A percentile compares a stretch with the other conserved stretches of the same genome.
These are phyloP conservation scores for Vireo altiloquus DNA, from an alignment of 2,113 vertebrate genomes.

Conservation along the genomic window DNA sequence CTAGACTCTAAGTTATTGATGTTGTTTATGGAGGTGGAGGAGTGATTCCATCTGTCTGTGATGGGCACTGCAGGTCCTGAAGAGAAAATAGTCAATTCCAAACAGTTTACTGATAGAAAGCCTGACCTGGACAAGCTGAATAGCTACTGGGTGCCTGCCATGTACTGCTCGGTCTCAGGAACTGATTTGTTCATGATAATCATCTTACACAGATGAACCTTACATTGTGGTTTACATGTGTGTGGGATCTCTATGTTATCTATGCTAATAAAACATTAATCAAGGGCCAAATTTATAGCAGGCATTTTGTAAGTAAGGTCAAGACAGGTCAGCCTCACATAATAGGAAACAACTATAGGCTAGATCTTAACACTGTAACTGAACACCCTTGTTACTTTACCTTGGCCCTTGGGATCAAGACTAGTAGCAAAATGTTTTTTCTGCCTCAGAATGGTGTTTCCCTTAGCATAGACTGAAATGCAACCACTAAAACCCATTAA, in stretches of 20 bases:
- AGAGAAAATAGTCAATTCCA: not conserved
- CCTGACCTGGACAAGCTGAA: constrained; percentile 27
- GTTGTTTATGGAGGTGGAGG: constrained; percentile 36
- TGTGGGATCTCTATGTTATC: constrained; percentile 76
- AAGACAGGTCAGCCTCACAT: constrained; percentile 81
- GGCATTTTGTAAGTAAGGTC: constrained; percentile 77
- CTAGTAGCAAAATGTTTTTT: constrained; percentile 70
- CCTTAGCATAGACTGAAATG: constrained; percentile 8
- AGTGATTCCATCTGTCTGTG: constrained; percentile 31
- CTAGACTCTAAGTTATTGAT: not conserved
- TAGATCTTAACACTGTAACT: constrained; percentile 79
- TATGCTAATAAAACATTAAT: constrained; percentile 84
- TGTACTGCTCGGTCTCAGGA: constrained; percentile 53
- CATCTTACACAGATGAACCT: constrained; percentile 73
- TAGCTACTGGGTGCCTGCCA: constrained; percentile 21
- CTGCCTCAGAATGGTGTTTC: constrained; percentile 20
- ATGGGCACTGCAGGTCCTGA: not conserved
- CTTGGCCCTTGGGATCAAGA: constrained; percentile 73
- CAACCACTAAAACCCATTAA: not conserved
- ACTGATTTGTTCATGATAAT: constrained; percentile 80
- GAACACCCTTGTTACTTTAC: constrained; percentile 82
- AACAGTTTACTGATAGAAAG: not conserved
- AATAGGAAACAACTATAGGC: constrained; percentile 89
- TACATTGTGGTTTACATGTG: constrained; percentile 66
- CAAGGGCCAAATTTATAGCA: constrained; percentile 73